Percentiles rank a stretch among this genome's conserved stretches.
Conservation (phyloP, 2,113 vertebrate genomes). For the Uria aalge region DNA sequence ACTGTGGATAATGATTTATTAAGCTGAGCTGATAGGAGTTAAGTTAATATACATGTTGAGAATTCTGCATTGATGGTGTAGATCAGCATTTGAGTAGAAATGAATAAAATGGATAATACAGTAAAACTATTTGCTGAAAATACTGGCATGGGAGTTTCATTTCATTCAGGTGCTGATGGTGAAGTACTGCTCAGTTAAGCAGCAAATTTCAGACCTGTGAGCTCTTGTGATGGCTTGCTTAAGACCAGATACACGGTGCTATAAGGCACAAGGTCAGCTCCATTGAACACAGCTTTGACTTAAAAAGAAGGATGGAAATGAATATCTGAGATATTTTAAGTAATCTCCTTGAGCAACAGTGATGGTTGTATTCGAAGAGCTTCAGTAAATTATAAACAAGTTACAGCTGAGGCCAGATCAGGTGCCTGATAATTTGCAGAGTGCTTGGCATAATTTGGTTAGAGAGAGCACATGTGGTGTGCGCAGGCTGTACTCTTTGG, state of each 20-base stretch:
- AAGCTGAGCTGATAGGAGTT: not conserved
- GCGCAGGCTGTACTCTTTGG: not conserved
- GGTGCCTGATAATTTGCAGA: not conserved
- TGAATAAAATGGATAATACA: not conserved
- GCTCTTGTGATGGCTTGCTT: not conserved
- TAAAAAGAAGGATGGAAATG: not conserved
- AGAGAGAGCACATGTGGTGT: not conserved
- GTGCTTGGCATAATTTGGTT: not conserved
- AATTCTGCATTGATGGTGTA: not conserved
- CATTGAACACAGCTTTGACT: not conserved
- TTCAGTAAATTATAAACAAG: not conserved
- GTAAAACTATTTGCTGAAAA: not conserved
- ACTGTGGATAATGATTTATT: not conserved
- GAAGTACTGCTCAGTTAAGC: not conserved
- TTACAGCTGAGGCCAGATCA: not conserved
- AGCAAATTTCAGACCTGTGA: not conserved
- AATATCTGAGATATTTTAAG: slow-evolving; percentile 6
- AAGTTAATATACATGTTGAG: not conserved
- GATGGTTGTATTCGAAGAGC: not conserved
- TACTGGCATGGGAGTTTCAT: not conserved
- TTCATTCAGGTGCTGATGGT: not conserved
- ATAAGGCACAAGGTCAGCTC: not conserved
- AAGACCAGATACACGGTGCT: not conserved
- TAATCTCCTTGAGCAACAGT: not conserved
- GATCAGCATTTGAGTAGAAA: not conserved